These are phyloP conservation scores for Clavelina lepadiformis DNA, from an alignment of 23 tunicate genomes.

Conservation along the genomic window DNA sequence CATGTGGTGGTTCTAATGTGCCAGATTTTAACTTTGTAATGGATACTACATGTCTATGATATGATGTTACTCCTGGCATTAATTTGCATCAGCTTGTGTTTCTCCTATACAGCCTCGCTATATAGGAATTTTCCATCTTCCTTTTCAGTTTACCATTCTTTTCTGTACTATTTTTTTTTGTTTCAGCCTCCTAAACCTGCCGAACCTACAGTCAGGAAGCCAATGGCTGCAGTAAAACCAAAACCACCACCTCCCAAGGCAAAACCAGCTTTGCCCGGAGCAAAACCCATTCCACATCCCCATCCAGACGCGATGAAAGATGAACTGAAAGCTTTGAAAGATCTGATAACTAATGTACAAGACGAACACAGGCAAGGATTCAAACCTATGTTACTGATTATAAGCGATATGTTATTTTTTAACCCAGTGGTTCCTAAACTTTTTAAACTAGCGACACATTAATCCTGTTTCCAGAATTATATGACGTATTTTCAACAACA, in stretches of 20 bases:
- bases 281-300: constrained; percentile 31
- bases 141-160: no score
- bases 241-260: constrained; percentile 76
- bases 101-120: no score
- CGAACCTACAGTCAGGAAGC: constrained; percentile 22
- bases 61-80: no score
- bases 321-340: constrained; percentile 44
- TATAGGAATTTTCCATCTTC: no score
- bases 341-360: constrained; percentile 36
- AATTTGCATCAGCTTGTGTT: no score
- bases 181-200: neutral
- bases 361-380: constrained; percentile 52
- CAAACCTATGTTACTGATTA: neutral
- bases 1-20: no score
- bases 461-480: no score
- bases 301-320: constrained; percentile 53
- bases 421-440: no score
- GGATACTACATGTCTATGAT: no score
- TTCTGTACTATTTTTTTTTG: neutral
- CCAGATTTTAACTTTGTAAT: no score
- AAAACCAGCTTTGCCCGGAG: constrained; percentile 55
- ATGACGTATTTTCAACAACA: no score
- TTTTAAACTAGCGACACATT: no score
- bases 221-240: constrained; percentile 16
- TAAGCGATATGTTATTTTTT: neutral